Evolutionary conservation across 2,797 vertebrate genomes (phyloP), one percentile per base, ranked within the genome.

Genomic region (Pseudochirops cupreus): DNA sequence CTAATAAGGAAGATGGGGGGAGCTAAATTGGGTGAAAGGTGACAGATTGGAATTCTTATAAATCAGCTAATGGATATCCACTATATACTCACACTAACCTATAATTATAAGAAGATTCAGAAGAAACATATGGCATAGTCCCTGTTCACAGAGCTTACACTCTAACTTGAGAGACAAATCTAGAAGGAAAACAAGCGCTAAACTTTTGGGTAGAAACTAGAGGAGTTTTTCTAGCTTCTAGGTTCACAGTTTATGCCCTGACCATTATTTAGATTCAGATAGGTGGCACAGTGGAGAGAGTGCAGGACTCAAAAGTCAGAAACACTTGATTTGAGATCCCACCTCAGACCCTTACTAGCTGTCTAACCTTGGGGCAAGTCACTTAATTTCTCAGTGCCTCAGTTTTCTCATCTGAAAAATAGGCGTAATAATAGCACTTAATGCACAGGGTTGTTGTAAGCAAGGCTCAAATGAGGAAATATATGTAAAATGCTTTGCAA

Each of bases 321-420:
- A 52, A 18, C 5, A 82, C 53, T 5, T 16, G 52, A 50, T 21
- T 56, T 93, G 53, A 96, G 55, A 74, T 46, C 16, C 56, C 62
- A 18, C 21, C 39, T 82, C 55, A 5, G 7, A 1, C 26, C 46
- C 53, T 59, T 50, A 54, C 2, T 58, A 58, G 12, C 33, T 56
- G 0, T 10, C 54, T 92, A 53, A 53, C 59, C 7, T 0, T 90
- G 59, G 59, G 6, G 46, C 90, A 90, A 56, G n/a, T 31, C 29
- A 54, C 0, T 0, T 1, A 33, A 74, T 74, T 74, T 46, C 21
- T 82, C 74, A 82, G 7, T 82, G 16, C 24, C 52, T 93, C 58
- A 5, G 52, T 89, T 93, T 89, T 67, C 91, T 62, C 7, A 39
- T n/a, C 5, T 92, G 29, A 90, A 52, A 90, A 96, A 95, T 92